Base-by-base conservation (phyloP, 2,113 vertebrate species). In the Sapayoa aenigma region DNA sequence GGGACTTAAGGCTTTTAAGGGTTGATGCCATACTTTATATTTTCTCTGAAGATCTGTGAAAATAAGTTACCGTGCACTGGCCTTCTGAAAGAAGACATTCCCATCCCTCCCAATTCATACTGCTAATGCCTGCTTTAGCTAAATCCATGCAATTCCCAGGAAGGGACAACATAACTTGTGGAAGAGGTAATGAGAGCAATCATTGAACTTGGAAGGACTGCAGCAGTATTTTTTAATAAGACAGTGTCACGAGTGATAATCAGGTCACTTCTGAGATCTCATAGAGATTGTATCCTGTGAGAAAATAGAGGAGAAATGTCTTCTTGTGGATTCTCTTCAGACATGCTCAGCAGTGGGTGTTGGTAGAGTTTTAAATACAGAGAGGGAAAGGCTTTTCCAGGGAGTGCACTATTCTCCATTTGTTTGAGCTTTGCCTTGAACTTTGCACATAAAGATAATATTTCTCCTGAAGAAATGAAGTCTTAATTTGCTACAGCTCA, bases 11-110 rank as follows among this genome's bases (percentile, higher is more conserved):
- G 22, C 16, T 83, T 92, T 81, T 81, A 84, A 46, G 75, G 30
- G 20, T 81, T 0, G 0, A 20, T 50, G 9, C 8, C 20, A 0
- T 71, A 17, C 19, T 87, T 93, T 24, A 1, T 35, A 19, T 81
- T 58, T 89, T 7, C 46, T 71, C 11, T 66, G 41, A 94, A 75
- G 82, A 47, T 15, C 12, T 16, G 3, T 53, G 25, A 78, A 33
- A 13, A n/a, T 50, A 74, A 50, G 59, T n/a, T 60, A 14, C 46
- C 23, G 39, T 65, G 19, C 11, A 3, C 12, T 66, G 41, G 20
- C 41, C 42, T 81, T 81, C 23, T 23, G 68, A 20, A 62, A 62
- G 41, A 10, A 67, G 58, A 63, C 21, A n/a, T 4, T 58, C 2
- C 3, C 2, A 4, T 67, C 11, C 2, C 6, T 77, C 23, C 47